Conservation (phyloP, 1,140 invertebrate genomes). For the Lamellibrachia luymesi region DNA sequence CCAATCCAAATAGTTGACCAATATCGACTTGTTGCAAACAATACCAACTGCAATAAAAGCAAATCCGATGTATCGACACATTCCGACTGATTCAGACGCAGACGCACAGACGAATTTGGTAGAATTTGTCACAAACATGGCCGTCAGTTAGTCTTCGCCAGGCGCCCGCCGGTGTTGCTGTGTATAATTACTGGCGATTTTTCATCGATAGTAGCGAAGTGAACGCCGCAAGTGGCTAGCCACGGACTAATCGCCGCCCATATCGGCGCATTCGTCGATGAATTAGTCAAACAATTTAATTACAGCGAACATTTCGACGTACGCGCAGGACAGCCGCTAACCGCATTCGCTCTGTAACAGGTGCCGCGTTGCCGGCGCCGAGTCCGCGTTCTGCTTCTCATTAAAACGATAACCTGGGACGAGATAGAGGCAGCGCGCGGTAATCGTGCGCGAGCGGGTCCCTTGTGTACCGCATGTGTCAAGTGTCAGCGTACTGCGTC, state of each 20-base stretch:
- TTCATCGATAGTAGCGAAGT: not conserved
- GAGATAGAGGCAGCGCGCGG: not conserved
- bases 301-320: not conserved
- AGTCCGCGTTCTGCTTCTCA: not conserved
- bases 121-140: not conserved
- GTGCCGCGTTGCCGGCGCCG: not conserved
- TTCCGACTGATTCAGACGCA: not conserved
- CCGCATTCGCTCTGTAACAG: not conserved
- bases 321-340: not conserved
- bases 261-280: not conserved
- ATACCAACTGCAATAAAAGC: not conserved
- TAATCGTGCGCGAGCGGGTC: not conserved
- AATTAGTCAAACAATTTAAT: slow-evolving; percentile 6
- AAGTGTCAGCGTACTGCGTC: not conserved
- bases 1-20: not conserved
- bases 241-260: not conserved
- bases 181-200: not conserved
- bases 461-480: not conserved
- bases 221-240: not conserved
- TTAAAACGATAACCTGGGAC: not conserved
- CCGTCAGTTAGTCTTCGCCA: not conserved
- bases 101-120: not conserved
- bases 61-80: not conserved
- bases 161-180: not conserved
- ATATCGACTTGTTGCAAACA: not conserved